phyloP scores from a whole-genome alignment of 2,797 vertebrate species.

The Morus bassanus region DNA sequence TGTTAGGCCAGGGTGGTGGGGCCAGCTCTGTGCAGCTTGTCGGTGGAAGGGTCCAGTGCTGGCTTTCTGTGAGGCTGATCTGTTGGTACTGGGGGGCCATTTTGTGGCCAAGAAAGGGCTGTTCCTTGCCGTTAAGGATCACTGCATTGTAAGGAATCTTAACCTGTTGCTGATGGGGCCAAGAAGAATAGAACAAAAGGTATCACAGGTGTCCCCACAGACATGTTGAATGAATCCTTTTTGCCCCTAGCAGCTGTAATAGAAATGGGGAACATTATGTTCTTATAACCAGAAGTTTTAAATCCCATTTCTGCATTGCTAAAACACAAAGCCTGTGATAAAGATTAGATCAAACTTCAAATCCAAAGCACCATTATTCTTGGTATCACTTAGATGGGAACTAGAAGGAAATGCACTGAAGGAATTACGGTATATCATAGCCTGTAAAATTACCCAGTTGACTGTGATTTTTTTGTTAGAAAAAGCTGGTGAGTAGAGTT shows the following conservation, averaged over 20 bases:
- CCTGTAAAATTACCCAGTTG: neutral
- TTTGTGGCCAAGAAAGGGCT: neutral
- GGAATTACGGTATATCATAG: neutral
- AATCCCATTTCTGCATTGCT: neutral
- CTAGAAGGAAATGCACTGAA: neutral
- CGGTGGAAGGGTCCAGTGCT: neutral
- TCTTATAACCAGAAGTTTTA: neutral
- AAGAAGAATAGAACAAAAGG: neutral
- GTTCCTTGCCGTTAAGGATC: neutral
- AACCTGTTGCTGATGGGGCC: neutral
- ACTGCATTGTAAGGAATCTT: neutral
- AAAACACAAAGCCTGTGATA: neutral
- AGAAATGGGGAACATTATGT: neutral
- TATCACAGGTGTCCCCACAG: neutral
- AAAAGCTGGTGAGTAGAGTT: neutral
- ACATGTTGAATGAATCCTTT: neutral
- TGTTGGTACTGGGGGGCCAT: neutral
- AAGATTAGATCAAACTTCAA: neutral
- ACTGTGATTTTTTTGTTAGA: neutral
- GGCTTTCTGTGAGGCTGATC: neutral
- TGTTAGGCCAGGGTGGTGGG: accelerated
- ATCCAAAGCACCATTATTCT: neutral
- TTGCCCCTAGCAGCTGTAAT: neutral
- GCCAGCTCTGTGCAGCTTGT: neutral
- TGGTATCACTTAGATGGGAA: neutral